These are phyloP conservation scores for Agelaius phoeniceus DNA, from an alignment of 2,113 vertebrate species.

Conservation along the genomic window DNA sequence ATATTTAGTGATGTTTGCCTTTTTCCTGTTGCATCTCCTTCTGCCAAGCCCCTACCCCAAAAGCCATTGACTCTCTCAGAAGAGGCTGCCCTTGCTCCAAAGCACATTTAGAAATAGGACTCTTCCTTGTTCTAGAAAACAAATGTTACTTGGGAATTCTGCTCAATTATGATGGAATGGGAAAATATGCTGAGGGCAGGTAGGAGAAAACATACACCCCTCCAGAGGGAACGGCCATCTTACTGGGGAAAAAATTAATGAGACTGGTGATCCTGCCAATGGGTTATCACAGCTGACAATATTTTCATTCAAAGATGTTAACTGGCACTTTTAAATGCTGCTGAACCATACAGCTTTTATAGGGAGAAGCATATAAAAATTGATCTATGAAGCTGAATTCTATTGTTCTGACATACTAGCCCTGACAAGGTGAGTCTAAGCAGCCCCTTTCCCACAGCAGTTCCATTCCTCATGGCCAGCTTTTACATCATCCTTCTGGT, in stretches of 20 bases:
- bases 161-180: background rate
- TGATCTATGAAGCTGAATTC: background rate
- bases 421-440: too few species aligned
- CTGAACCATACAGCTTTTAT: background rate
- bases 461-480: background rate
- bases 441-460: accelerated
- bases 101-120: background rate
- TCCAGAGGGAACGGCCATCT: background rate
- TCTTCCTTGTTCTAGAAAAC: background rate
- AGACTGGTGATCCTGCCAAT: accelerated
- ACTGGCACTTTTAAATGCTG: background rate
- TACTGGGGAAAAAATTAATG: background rate
- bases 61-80: background rate
- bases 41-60: background rate
- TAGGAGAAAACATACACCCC: accelerated
- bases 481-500: too few species aligned
- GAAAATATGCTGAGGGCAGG: background rate
- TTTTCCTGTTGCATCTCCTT: background rate
- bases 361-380: background rate
- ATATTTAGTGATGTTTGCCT: background rate
- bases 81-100: background rate
- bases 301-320: background rate
- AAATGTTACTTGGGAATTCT: background rate
- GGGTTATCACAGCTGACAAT: accelerated
- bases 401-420: background rate